A percentile compares a stretch with the other conserved stretches of the same genome.
Conservation (phyloP, 2,888 invertebrate species). For the Julus scanicus region DNA sequence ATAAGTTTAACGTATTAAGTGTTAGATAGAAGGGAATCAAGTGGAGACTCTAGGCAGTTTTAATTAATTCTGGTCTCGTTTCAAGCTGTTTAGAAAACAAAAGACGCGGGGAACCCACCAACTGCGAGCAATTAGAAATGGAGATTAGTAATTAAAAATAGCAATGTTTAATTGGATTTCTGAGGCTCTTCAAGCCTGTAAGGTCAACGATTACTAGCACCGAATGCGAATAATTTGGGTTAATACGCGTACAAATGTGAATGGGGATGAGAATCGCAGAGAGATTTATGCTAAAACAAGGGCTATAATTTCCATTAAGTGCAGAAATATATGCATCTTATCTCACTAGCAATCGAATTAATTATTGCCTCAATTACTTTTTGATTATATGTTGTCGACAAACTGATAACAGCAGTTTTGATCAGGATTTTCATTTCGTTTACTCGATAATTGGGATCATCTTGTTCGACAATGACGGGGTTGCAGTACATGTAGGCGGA, state of each 20-base stretch:
- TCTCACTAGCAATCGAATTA: slow-evolving; percentile 40
- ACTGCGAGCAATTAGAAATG: slow-evolving; percentile 37
- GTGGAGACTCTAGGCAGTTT: not conserved
- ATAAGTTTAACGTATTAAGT: not conserved
- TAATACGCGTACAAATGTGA: not conserved
- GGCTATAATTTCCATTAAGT: slow-evolving; percentile 32
- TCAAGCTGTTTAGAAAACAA: slow-evolving; percentile 23
- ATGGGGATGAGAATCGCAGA: not conserved
- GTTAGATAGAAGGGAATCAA: not conserved
- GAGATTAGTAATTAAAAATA: slow-evolving; percentile 44
- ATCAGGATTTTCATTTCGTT: slow-evolving; percentile 14
- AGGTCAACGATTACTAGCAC: slow-evolving; percentile 32
- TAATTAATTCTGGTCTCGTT: slow-evolving; percentile 44
- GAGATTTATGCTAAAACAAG: slow-evolving; percentile 29
- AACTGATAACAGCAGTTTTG: slow-evolving; percentile 16
- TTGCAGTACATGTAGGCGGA: not conserved
- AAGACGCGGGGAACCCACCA: slow-evolving; percentile 42
- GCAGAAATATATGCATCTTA: not conserved
- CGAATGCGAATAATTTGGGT: slow-evolving; percentile 8
- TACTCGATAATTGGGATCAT: slow-evolving; percentile 39
- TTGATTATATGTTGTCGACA: slow-evolving; percentile 29
- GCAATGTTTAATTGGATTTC: slow-evolving; percentile 47
- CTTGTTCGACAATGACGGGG: slow-evolving; percentile 42
- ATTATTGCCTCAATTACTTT: slow-evolving; percentile 40
- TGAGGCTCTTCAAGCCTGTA: slow-evolving; percentile 3